phyloP scores from a whole-genome alignment of 2,797 vertebrate genomes.

The Periparus ater region DNA sequence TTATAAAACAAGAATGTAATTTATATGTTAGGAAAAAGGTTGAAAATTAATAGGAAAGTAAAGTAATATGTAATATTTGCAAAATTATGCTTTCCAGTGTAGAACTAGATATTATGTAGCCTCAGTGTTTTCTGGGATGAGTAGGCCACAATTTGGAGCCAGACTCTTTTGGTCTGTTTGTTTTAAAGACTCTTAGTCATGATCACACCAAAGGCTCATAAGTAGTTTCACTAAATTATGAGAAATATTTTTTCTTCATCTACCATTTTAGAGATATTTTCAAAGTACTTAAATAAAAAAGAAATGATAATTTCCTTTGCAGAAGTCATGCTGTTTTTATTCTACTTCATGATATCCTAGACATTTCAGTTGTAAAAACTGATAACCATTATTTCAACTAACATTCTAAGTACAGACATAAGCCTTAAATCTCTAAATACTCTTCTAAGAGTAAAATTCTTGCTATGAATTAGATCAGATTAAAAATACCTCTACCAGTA shows the following conservation, averaged over 20 bases:
- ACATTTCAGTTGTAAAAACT: background rate
- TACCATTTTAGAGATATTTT: background rate
- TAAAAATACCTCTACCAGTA: background rate
- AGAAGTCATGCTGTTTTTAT: background rate
- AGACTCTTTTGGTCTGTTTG: background rate
- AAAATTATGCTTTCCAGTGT: background rate
- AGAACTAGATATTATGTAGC: background rate
- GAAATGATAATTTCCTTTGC: background rate
- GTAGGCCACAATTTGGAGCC: background rate
- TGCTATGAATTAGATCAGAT: background rate
- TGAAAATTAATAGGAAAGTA: background rate
- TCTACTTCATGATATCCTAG: background rate
- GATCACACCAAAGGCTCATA: background rate
- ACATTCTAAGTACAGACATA: background rate
- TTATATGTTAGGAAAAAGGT: background rate
- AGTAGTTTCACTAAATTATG: background rate
- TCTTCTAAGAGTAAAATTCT: background rate
- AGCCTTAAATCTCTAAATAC: background rate
- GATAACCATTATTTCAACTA: background rate
- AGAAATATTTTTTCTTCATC: background rate
- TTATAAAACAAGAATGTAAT: background rate
- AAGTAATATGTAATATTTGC: background rate
- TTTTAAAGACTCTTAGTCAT: background rate
- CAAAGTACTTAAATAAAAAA: background rate
- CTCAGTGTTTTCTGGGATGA: background rate